Base-by-base conservation (phyloP, 2,888 invertebrate genomes). In the Hyles lineata region DNA sequence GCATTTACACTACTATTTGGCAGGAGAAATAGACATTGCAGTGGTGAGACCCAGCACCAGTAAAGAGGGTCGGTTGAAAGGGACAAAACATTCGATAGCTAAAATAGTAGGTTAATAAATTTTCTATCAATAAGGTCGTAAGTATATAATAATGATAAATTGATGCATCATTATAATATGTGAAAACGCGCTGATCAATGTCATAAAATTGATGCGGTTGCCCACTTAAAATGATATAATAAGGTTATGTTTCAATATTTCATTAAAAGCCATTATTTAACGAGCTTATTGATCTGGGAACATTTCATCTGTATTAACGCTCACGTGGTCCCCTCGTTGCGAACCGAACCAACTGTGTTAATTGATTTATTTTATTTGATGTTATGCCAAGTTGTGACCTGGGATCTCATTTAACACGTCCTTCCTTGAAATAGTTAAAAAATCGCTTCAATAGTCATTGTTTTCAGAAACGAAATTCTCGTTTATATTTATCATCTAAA, bases 321-420 rank as follows among this genome's bases (percentile, higher is more conserved):
- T 25, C 25, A 0, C 17, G 23, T 25, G 23, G 6, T 60, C 17
- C 25, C 25, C 60, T 17, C 60, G 60, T 29, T 60, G 25, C 23
- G 23, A 25, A 60, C 25, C 55, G 19, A 55, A 25, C 6, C 23
- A 60, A 60, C 17, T 25, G 60, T 60, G 17, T 60, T 60, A 60
- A 60, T 25, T n/a, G 55, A 55, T 55, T 55, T 55, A 55, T 55
- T 55, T 55, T 55, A 55, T 55, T 55, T n/a, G n/a, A 55, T n/a
- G 55, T 55, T 55, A n/a, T n/a, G 55, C n/a, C 55, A n/a, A 55
- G 55, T n/a, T 55, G 55, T 6, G 19, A 8, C 19, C 43, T 15
- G 55, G n/a, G 17, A 55, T 55, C 55, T 55, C n/a, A 3, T 55
- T 55, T 55, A n/a, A 55, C n/a, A n/a, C 55, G n/a, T n/a, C 55